These are phyloP conservation scores for Pandemis corylana DNA, from an alignment of 2,888 invertebrate genomes.

Conservation along the genomic window DNA sequence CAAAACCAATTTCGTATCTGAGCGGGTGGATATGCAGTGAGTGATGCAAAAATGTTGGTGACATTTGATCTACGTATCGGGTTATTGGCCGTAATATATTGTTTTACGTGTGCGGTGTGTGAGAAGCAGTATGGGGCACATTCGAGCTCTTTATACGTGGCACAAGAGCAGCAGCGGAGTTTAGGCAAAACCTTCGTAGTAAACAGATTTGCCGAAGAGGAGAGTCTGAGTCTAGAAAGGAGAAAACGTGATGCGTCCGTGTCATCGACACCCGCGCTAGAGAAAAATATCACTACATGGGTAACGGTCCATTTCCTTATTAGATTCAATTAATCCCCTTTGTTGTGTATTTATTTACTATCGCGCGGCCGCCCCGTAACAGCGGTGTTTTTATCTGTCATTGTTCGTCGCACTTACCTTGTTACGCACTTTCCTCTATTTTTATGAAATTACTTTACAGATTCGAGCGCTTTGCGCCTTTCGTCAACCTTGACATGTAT, in stretches of 20 bases:
- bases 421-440: conserved; percentile 56
- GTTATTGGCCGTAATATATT: conserved; percentile 64
- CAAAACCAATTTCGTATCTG: conserved; percentile 35
- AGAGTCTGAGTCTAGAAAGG: conserved; percentile 59
- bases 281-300: conserved; percentile 80
- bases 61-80: conserved; percentile 66
- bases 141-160: conserved; percentile 71
- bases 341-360: conserved; percentile 56
- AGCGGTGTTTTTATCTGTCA: conserved; percentile 51
- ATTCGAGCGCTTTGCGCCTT: conserved; percentile 17
- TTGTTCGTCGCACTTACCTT: conserved; percentile 49
- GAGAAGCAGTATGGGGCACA: conserved; percentile 63
- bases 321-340: conserved; percentile 61
- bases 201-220: conserved; percentile 59
- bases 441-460: conserved; percentile 48
- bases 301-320: conserved; percentile 72
- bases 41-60: conserved; percentile 81
- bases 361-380: conserved; percentile 47
- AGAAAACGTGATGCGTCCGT: conserved; percentile 70
- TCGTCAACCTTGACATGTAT: conserved; percentile 31
- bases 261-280: conserved; percentile 60
- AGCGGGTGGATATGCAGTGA: conserved; percentile 50
- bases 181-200: conserved; percentile 64
- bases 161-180: conserved; percentile 54
- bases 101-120: conserved; percentile 62